These are phyloP conservation scores for Rhaphigaster nebulosa DNA, from an alignment of 2,888 invertebrate species.

Conservation along the genomic window DNA sequence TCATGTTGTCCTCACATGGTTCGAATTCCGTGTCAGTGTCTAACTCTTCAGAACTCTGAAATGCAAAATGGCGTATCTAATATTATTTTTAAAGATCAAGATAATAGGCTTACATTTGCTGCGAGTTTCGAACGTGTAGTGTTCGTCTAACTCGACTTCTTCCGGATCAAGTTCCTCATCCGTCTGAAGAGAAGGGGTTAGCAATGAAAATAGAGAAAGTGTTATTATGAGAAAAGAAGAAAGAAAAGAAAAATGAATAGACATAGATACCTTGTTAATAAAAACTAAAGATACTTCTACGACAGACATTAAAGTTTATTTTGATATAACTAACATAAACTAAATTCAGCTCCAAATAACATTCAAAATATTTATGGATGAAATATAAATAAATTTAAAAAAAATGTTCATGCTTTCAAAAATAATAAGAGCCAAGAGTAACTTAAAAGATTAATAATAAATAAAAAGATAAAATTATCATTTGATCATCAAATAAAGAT, in stretches of 20 bases:
- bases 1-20: slow-evolving; percentile 76
- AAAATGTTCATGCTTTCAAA: no score
- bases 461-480: no score
- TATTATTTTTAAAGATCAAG: slow-evolving; percentile 59
- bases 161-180: slow-evolving; percentile 91
- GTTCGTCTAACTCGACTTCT: slow-evolving; percentile 88
- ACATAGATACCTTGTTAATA: background rate
- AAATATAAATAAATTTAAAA: background rate
- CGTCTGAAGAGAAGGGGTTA: slow-evolving; percentile 73
- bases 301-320: background rate
- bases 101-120: slow-evolving; percentile 85
- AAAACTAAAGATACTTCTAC: background rate
- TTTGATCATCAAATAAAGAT: no score
- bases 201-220: slow-evolving; percentile 64
- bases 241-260: slow-evolving; percentile 45
- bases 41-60: slow-evolving; percentile 77
- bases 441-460: no score
- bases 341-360: background rate
- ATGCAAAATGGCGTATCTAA: slow-evolving; percentile 57
- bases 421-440: no score
- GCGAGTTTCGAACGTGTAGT: slow-evolving; percentile 88
- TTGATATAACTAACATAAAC: background rate
- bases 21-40: slow-evolving; percentile 80
- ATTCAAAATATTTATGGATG: background rate
- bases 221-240: slow-evolving; percentile 68